Evolutionary conservation across 1,140 invertebrate species (phyloP).

Genomic region (Cotesia typhae): DNA sequence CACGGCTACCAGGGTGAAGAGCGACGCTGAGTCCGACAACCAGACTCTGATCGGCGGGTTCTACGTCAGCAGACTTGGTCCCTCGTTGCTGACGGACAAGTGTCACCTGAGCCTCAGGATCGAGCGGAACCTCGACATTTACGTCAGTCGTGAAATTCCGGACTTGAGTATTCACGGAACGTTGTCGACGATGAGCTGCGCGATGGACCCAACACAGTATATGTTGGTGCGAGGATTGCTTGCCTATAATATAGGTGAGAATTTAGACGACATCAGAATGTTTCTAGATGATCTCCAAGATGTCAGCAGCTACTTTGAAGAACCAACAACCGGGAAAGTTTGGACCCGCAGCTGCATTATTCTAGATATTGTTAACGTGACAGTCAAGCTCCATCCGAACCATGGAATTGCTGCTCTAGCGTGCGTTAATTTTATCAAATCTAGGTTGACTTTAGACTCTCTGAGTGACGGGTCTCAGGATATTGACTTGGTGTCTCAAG

Average conservation of each 20-base stretch:
- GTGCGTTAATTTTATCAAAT: constrained; percentile 92
- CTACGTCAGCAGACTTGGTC: constrained; percentile 67
- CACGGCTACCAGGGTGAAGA: constrained; percentile 69
- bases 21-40: constrained; percentile 44
- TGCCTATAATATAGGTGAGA: constrained; percentile 92
- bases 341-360: constrained; percentile 84
- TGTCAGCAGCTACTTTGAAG: constrained; percentile 43
- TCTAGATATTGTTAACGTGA: constrained; percentile 89
- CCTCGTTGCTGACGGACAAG: constrained; percentile 79
- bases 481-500: constrained; percentile 91
- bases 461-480: constrained; percentile 90
- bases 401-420: constrained; percentile 75
- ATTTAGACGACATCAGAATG: constrained; percentile 73
- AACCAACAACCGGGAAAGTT: constrained; percentile 52
- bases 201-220: constrained; percentile 88
- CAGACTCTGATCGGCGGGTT: constrained; percentile 65
- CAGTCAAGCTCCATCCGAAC: constrained; percentile 74
- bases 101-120: constrained; percentile 82
- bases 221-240: constrained; percentile 88
- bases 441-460: constrained; percentile 82
- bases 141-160: constrained; percentile 75
- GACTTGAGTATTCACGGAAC: constrained; percentile 87
- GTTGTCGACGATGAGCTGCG: constrained; percentile 84
- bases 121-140: constrained; percentile 84
- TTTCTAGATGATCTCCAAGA: constrained; percentile 54